Conservation (phyloP, 2,888 invertebrate genomes). For the Limnephilus marmoratus region DNA sequence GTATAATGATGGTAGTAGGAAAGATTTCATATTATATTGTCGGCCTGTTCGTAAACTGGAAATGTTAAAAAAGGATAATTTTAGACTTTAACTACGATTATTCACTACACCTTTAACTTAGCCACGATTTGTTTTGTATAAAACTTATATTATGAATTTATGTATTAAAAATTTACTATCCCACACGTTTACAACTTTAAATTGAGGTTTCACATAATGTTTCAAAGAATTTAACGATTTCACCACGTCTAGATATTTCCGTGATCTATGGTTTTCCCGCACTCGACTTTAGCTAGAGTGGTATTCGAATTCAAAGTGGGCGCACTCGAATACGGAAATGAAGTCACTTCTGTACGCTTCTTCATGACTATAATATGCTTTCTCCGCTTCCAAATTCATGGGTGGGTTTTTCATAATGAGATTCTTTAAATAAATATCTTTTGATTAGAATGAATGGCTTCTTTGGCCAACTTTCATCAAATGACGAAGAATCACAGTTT, state of each 20-base stretch:
- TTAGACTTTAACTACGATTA: not conserved
- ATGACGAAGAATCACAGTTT: not conserved
- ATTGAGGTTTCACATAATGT: not conserved
- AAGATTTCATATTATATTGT: too few species aligned
- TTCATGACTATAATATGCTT: not conserved
- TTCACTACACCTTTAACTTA: not conserved
- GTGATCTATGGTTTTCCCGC: not conserved
- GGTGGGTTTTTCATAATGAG: not conserved
- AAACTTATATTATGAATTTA: not conserved
- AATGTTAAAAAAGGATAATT: too few species aligned
- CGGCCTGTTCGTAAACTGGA: too few species aligned
- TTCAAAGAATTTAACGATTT: not conserved
- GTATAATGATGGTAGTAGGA: too few species aligned
- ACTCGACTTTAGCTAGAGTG: not conserved
- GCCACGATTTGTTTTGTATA: not conserved
- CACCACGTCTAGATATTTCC: not conserved
- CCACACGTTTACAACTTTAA: not conserved
- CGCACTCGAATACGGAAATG: not conserved
- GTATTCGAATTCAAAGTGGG: slow-evolving; percentile 8
- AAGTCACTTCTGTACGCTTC: not conserved
- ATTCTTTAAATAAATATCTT: not conserved
- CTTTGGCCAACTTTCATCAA: too few species aligned
- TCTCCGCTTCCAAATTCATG: not conserved
- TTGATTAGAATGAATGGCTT: too few species aligned
- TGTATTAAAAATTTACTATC: not conserved